Evolutionary conservation across 2,888 invertebrate species (phyloP), one percentile per base, ranked within the genome.

Genomic region (Epistrophella euchroma): DNA sequence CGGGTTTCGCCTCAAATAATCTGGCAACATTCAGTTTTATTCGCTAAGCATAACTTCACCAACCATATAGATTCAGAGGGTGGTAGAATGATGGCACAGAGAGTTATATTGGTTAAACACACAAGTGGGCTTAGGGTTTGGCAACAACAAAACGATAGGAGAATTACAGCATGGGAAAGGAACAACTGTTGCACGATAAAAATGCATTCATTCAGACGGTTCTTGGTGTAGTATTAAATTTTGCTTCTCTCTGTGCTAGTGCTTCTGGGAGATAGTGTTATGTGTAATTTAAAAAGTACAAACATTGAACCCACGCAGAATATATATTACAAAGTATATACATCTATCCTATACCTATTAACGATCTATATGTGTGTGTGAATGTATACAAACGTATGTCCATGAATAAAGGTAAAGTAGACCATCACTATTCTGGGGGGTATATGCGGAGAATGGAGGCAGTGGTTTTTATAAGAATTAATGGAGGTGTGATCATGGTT

Each of bases 151-250:
- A 72, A 50, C n/a, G 58, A 71, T 6, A 32, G 80, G 80, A 32
- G 37, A 47, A 83, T 87, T 87, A 87, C 82, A 81, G 52, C 81
- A 72, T 88, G 88, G 82, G 88, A 88, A 88, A 72, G 66, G 58
- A 79, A 70, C 88, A 88, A 88, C 88, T 88, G 86, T 87, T 88
- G 88, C 85, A 88, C 81, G 85, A 88, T 88, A 88, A 88, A 88
- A 88, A 85, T 85, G 85, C 85, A 84, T 87, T 87, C 85, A 84
- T 87, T 87, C 80, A 71, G 56, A 68, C 71, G 32, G 73, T 85
- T 55, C 56, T 43, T 70, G 52, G 7, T 52, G 25, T 62, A 62
- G 86, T 71, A 71, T 82, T 86, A 86, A 78, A 86, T 86, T 81
- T 77, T 58, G 28, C 28, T 64, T 10, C 43, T 32, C 50, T 66